These are phyloP conservation scores for Prionailurus viverrinus DNA, from an alignment of 2,113 vertebrate genomes.

Conservation along the genomic window DNA sequence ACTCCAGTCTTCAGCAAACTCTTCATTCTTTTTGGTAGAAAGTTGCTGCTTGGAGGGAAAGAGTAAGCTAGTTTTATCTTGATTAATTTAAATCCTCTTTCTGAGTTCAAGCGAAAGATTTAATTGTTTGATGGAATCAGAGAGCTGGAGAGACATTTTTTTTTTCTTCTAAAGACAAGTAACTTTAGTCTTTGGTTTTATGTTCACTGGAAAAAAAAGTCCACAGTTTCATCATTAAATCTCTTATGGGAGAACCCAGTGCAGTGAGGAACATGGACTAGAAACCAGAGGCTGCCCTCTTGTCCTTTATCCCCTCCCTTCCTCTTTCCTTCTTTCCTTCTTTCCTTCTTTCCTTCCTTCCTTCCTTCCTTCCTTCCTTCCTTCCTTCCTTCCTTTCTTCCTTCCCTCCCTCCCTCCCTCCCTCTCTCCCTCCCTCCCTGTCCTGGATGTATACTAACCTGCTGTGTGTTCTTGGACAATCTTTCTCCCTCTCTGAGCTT, in stretches of 20 bases:
- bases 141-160: constrained; percentile 17
- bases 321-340: no score
- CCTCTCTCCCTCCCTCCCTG: not conserved
- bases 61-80: constrained; percentile 50
- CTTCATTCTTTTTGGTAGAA: constrained; percentile 46
- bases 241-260: not conserved
- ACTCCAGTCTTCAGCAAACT: not conserved
- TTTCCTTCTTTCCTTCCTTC: accelerated
- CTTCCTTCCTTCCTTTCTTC: no score
- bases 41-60: constrained; percentile 38
- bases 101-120: constrained; percentile 63
- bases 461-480: not conserved
- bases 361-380: not conserved
- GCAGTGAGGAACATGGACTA: not conserved
- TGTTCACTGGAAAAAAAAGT: constrained; percentile 27
- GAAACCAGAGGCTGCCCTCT: not conserved
- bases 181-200: constrained; percentile 60
- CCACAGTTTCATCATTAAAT: constrained; percentile 23
- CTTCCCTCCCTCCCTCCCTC: not conserved
- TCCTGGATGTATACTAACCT: not conserved
- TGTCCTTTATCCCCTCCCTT: not conserved
- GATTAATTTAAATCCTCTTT: constrained; percentile 69
- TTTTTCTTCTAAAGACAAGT: constrained; percentile 56
- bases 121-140: constrained; percentile 67
- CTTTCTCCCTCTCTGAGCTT: not conserved